A percentile compares a stretch with the other conserved stretches of the same genome.
These are phyloP conservation scores for Columba livia DNA, from an alignment of 2,113 vertebrate species.

Conservation along the genomic window DNA sequence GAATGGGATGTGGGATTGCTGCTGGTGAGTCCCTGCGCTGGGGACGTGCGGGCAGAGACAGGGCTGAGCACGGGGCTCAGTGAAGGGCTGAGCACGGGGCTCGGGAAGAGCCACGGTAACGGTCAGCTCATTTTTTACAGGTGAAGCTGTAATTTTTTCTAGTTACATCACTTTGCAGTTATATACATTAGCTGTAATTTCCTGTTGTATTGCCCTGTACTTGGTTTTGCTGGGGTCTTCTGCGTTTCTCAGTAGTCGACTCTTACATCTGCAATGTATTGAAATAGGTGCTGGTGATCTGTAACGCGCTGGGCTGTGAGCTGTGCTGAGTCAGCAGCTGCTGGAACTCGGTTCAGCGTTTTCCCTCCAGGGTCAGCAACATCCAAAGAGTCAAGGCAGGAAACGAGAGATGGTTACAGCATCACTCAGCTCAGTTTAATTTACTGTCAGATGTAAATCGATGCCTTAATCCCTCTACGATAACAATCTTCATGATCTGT, in stretches of 20 bases:
- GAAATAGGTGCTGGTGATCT: background rate
- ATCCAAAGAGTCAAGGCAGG: background rate
- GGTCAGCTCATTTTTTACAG: background rate
- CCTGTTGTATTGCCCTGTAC: background rate
- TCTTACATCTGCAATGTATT: background rate
- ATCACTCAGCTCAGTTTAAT: conserved; percentile 14
- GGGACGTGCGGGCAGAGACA: background rate
- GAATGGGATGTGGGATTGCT: background rate
- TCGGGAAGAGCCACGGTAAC: no score
- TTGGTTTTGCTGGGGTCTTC: background rate
- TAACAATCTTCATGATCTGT: background rate
- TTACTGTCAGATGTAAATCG: background rate
- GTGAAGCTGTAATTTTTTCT: background rate
- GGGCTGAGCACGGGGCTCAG: background rate
- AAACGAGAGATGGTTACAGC: background rate
- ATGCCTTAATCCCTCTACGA: background rate
- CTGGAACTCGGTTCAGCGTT: background rate
- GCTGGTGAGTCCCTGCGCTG: background rate
- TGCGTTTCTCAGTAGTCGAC: accelerated
- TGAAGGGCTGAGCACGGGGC: no score
- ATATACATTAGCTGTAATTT: background rate
- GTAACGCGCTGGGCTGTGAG: background rate
- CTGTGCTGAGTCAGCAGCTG: background rate
- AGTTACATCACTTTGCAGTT: background rate
- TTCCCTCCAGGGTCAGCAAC: background rate